Conservation (phyloP, 2,888 invertebrate genomes). For the Endomychus coccineus region DNA sequence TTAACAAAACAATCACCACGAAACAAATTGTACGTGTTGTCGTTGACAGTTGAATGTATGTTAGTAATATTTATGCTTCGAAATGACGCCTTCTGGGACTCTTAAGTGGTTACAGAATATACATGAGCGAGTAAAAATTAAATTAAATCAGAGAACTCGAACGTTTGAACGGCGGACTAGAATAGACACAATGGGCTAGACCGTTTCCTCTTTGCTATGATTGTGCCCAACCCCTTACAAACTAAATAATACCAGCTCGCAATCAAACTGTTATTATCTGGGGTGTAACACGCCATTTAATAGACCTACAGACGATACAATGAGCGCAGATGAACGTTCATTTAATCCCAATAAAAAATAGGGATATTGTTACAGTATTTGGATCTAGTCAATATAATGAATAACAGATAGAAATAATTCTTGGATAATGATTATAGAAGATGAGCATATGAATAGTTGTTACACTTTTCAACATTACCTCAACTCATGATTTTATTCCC, state of each 20-base stretch:
- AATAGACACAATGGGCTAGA: constrained; percentile 16
- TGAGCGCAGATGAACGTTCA: constrained; percentile 25
- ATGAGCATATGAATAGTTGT: too few species aligned
- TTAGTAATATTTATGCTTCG: not conserved
- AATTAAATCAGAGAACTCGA: too few species aligned
- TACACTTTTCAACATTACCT: too few species aligned
- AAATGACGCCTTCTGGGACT: not conserved
- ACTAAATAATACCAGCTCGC: constrained; percentile 21
- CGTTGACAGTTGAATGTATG: not conserved
- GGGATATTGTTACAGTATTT: too few species aligned
- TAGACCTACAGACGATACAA: constrained; percentile 28
- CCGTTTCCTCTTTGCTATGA: constrained; percentile 6
- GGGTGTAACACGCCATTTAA: constrained; percentile 34
- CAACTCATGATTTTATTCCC: too few species aligned
- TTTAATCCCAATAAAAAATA: too few species aligned
- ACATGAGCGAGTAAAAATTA: not conserved
- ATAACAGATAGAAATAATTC: too few species aligned
- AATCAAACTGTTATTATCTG: constrained; percentile 37
- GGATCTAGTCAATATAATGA: too few species aligned
- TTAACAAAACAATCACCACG: too few species aligned
- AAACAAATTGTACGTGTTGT: not conserved
- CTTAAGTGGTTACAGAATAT: not conserved
- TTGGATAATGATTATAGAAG: too few species aligned
- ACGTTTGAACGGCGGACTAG: too few species aligned
- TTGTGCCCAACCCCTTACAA: constrained; percentile 16